A percentile compares a stretch with the other conserved stretches of the same genome.
These are phyloP conservation scores for Geophilus truncorum DNA, from an alignment of 2,888 invertebrate genomes.

Conservation along the genomic window DNA sequence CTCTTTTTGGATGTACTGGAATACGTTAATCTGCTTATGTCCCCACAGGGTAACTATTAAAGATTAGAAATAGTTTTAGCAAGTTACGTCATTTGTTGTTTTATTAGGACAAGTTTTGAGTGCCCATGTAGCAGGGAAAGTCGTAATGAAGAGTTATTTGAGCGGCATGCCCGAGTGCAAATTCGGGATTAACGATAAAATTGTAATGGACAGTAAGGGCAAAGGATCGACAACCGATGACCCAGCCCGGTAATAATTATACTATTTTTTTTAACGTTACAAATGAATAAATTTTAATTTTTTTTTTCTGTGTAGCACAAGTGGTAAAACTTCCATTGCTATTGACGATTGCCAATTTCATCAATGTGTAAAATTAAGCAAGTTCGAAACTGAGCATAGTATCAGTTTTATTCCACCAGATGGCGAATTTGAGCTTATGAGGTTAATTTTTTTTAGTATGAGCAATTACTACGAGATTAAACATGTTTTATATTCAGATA, in stretches of 20 bases:
- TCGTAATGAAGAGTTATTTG: slow-evolving; percentile 99
- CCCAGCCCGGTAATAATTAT: slow-evolving; percentile 21
- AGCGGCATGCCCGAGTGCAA: slow-evolving; percentile 99
- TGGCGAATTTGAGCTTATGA: slow-evolving; percentile 99
- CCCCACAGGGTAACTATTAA: slow-evolving; percentile 74
- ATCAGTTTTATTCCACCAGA: slow-evolving; percentile 99
- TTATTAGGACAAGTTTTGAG: slow-evolving; percentile 86
- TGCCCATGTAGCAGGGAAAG: slow-evolving; percentile 98
- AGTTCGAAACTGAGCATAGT: slow-evolving; percentile 99
- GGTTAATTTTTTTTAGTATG: slow-evolving; percentile 53
- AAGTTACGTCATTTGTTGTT: too few relatives aligned
- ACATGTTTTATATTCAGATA: slow-evolving; percentile 60
- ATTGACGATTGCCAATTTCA: slow-evolving; percentile 99
- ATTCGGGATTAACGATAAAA: slow-evolving; percentile 98
- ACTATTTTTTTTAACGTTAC: background rate
- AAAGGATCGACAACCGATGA: slow-evolving; percentile 37
- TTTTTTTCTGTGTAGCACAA: slow-evolving; percentile 43
- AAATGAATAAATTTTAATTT: background rate
- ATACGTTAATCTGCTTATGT: slow-evolving; percentile 98
- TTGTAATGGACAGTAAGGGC: slow-evolving; percentile 78
- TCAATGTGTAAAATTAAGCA: slow-evolving; percentile 98
- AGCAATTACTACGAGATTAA: background rate
- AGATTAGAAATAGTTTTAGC: background rate
- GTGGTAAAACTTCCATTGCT: slow-evolving; percentile 98
- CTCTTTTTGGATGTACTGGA: slow-evolving; percentile 97